phyloP scores from a whole-genome alignment of 2,888 invertebrate species.

The Poecilus cupreus region DNA sequence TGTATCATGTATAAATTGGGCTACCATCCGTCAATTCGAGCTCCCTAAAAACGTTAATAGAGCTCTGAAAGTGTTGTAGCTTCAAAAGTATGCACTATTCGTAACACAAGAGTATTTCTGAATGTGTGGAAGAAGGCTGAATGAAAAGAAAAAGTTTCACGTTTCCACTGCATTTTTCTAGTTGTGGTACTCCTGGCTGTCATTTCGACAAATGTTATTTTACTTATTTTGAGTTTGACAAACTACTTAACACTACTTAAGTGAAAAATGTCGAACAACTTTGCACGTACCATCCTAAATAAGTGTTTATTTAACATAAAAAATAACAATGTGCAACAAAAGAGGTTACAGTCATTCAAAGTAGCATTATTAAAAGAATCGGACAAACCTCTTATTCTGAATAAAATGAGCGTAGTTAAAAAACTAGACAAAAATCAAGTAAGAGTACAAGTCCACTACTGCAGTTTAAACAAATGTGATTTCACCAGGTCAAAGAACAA shows the following conservation, averaged over 20 bases:
- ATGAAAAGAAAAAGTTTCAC: too few relatives aligned
- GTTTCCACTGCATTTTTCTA: background rate
- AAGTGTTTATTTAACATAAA: conserved; percentile 24
- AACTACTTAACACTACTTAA: too few relatives aligned
- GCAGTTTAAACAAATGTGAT: conserved; percentile 81
- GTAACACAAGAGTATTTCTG: background rate
- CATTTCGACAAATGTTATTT: background rate
- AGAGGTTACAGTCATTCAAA: conserved; percentile 66
- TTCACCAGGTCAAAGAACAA: conserved; percentile 74
- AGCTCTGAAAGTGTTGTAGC: too few relatives aligned
- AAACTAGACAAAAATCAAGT: conserved; percentile 75
- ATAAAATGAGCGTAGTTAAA: conserved; percentile 70
- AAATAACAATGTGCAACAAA: conserved; percentile 57
- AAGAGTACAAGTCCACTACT: conserved; percentile 78
- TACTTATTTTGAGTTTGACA: too few relatives aligned
- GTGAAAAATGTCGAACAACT: conserved; percentile 42
- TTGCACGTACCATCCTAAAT: conserved; percentile 35
- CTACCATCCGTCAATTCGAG: too few relatives aligned
- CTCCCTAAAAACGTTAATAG: too few relatives aligned
- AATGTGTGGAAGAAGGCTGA: background rate
- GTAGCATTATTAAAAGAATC: conserved; percentile 75
- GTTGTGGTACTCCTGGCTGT: background rate
- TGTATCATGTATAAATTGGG: too few relatives aligned
- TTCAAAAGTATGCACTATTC: background rate
- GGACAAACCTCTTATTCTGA: conserved; percentile 74